Evolutionary conservation across 2,797 vertebrate species (phyloP), one percentile per base, ranked within the genome.

Genomic region (Lates japonicus): DNA sequence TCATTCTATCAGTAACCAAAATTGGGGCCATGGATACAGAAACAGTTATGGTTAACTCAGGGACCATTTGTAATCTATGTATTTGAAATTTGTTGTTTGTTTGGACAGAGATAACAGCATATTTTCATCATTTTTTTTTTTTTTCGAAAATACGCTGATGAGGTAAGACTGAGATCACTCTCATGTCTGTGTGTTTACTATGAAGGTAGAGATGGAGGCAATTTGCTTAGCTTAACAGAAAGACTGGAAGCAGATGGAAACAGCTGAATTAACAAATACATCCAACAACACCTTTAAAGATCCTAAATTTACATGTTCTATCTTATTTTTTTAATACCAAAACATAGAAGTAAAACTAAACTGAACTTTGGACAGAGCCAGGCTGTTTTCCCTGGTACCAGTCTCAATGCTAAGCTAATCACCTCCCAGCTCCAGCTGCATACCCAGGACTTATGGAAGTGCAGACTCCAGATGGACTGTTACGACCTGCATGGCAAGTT

Each of bases 61-160:
- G 74, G 72, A 63, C 19, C 9, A n/a, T 76, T 76, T 78, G 60
- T 12, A 35, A 51, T 57, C 33, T 70, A 25, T 82, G 64, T 67
- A 48, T 76, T 48, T 4, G 70, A 59, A 14, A 7, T 68, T 57
- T 54, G 22, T 33, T 42, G 44, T 71, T 5, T 48, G 13, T 39
- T 41, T 77, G n/a, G 39, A 10, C 33, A 68, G 19, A 77, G 33
- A 35, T 31, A 61, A 39, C 39, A 9, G 25, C 1, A 31, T 46
- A 3, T 57, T 55, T 64, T 61, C 41, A n/a, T 22, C 10, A 55
- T n/a, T 14, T 0, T 13, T 52, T 25, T 22, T 9, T 14, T 0
- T 13, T 52, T 25, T 22, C 3, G n/a, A 10, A 52, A 52, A 52
- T 11, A 12, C 11, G 10, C 22, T 57, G 22, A 61, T 11, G 19